These are phyloP conservation scores for Crypturellus tataupa DNA, from an alignment of 2,797 vertebrate species.

Conservation along the genomic window DNA sequence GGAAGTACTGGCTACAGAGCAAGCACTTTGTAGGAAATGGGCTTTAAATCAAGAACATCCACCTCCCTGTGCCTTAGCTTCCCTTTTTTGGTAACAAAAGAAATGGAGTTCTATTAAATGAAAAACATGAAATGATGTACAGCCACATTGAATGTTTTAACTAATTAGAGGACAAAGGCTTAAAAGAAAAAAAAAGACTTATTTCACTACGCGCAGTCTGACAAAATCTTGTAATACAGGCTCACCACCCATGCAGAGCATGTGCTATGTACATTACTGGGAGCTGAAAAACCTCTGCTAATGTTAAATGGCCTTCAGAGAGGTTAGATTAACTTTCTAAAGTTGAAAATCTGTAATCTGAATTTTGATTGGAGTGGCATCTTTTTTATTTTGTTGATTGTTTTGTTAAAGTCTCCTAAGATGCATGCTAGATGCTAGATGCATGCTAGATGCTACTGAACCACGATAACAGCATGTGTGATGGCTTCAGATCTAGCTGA, in stretches of 20 bases:
- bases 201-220: background rate
- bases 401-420: background rate
- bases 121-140: background rate
- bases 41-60: background rate
- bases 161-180: background rate
- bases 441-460: background rate
- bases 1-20: background rate
- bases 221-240: background rate
- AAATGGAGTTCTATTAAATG: background rate
- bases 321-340: background rate
- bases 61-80: background rate
- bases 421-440: background rate
- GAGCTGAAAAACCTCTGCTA: background rate
- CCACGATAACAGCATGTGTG: background rate
- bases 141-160: background rate
- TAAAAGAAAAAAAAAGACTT: background rate
- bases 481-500: background rate
- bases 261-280: background rate
- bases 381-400: background rate
- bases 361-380: fast-evolving
- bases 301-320: background rate
- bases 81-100: background rate
- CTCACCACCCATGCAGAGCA: fast-evolving
- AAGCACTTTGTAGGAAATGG: background rate
- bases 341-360: background rate